Evolutionary conservation across 2,888 invertebrate genomes (phyloP), one percentile per base, ranked within the genome.

Genomic region (Drosophila barbarae): DNA sequence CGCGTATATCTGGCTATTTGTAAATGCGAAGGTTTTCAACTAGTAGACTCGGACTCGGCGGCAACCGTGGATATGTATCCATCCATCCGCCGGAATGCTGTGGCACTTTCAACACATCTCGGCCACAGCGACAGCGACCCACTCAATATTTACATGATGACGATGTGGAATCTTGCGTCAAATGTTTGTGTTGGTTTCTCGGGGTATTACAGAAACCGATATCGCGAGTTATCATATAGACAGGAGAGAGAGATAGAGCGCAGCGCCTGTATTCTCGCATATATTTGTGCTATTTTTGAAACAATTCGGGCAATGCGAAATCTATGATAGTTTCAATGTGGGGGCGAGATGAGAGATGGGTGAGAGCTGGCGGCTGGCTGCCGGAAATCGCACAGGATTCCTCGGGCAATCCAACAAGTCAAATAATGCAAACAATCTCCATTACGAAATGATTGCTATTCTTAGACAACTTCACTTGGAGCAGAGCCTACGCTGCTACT

Each of bases 281-380:
- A 72, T 78, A 73, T 71, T 69, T 80, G 73, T 56, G 73, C 78
- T 83, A 79, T 79, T 79, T 74, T 59, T 84, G 74, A 78, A 79
- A 79, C 74, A 73, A 79, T 82, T 78, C 74, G 32, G 53, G 76
- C 60, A 60, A 65, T 58, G 58, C 64, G 63, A 69, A 69, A 51
- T 65, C 42, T 55, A 66, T 52, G 15, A 50, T 30, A 61, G 46
- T 47, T 47, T 47, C 21, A 5, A 32, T 18, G 46, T 18, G 46
- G 30, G 46, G 30, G 28, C 15, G 44, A 28, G 15, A 23, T 13
- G 39, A 15, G 46, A 18, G 41, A 30, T 49, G 49, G 13, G 15
- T 26, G 51, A 52, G 36, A 59, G 21, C 30, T 23, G 32, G 18
- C 36, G 23, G 26, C 55, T 49, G 58, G 26, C 28, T 44, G 64